Evolutionary conservation across 2,113 vertebrate genomes (phyloP), one percentile per base, ranked within the genome.

Genomic region (Notarius lentiginosus): DNA sequence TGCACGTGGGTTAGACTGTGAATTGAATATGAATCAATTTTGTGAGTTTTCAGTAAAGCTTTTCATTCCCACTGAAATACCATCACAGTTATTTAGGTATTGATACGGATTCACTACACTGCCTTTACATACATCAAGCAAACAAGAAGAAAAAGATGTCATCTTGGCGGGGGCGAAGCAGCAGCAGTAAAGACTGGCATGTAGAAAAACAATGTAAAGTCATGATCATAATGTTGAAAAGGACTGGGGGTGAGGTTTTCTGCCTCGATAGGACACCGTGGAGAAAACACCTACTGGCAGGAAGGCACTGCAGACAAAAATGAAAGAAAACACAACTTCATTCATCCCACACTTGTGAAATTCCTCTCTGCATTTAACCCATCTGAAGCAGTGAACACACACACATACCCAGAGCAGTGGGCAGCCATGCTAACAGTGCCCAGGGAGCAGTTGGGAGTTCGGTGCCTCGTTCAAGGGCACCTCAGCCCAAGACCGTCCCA

Each of bases 21-120:
- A 87, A 88, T 77, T 89, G 72, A 90, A 82, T 86, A 89, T 79
- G 86, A 94, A 93, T 93, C 90, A 91, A 92, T 87, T 90, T 90
- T 89, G 89, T 82, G 82, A 84, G 87, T 85, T 79, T 63, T 75
- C 83, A 30, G 41, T 79, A 80, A 72, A 65, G 65, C 15, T 80
- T 49, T 55, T 88, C 3, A 4, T 87, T 56, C 30, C 77, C 22
- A 58, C 41, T 81, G 20, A 66, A 66, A 79, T 66, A 58, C 22
- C 53, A 47, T 77, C 41, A 66, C 12, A 66, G 41, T 66, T 20
- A 56, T 68, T 66, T 27, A n/a, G 75, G 79, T 30, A 30, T 5
- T 22, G 41, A 30, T 20, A n/a, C 73, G 8, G 60, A 79, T 15
- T 65, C 58, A 18, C 60, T 82, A 82, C 30, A n/a, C 61, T 82